phyloP scores from a whole-genome alignment of 2,797 vertebrate genomes.

The Hydrolagus colliei region DNA sequence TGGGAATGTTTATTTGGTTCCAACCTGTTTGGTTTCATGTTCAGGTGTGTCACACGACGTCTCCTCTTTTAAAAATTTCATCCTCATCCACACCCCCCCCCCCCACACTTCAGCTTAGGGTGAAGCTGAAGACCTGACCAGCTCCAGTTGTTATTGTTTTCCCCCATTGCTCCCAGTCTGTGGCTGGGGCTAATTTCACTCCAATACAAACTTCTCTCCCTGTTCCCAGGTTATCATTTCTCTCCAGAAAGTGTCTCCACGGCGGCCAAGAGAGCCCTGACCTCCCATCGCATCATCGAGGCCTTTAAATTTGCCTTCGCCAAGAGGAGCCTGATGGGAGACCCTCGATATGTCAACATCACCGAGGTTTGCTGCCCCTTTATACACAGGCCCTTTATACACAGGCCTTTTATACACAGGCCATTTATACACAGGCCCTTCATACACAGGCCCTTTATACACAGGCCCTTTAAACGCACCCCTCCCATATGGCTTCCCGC shows the following conservation, averaged over 20 bases:
- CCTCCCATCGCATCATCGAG: constrained; percentile 85
- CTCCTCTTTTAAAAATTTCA: no score
- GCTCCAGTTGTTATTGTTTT: no score
- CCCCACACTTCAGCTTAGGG: no score
- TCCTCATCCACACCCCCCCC: no score
- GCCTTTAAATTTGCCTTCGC: constrained; percentile 87
- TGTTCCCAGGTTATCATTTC: constrained; percentile 73
- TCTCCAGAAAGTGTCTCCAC: constrained; percentile 59
- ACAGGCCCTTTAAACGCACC: constrained; percentile 43
- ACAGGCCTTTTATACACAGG: no score
- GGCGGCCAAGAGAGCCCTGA: constrained; percentile 61
- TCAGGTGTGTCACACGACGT: no score
- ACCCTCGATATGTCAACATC: constrained; percentile 69
- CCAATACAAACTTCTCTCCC: constrained; percentile 36
- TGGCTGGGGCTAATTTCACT: no score
- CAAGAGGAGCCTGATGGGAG: constrained; percentile 81
- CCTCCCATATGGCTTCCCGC: not conserved
- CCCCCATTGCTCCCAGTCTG: no score
- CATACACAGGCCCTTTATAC: constrained; percentile 81
- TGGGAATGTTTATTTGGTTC: no score
- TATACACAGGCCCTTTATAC: not conserved
- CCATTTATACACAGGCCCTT: no score
- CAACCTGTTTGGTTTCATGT: no score
- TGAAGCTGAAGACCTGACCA: no score
- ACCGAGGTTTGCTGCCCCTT: constrained; percentile 56